Percentiles rank a stretch among this genome's conserved stretches.
Evolutionary conservation across 1,140 invertebrate species (phyloP).

Genomic region (Acarapis woodi): DNA sequence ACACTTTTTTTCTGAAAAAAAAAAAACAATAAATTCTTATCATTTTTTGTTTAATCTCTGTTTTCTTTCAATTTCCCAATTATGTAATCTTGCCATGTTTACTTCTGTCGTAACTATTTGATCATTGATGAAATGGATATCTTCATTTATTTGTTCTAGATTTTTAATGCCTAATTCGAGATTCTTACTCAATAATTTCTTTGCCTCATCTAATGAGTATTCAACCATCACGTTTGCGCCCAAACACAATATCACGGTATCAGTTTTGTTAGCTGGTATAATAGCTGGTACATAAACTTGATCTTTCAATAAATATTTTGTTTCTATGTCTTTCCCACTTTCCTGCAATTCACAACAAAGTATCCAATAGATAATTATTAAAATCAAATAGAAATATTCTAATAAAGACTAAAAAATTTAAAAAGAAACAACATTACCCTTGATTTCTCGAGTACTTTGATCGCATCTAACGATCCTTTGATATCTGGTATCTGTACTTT

Average conservation of each 20-base stretch:
- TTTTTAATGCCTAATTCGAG: slow-evolving; percentile 55
- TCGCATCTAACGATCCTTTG: slow-evolving; percentile 63
- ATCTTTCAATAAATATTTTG: slow-evolving; percentile 74
- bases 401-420: slow-evolving; percentile 1
- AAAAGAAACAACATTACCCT: slow-evolving; percentile 22
- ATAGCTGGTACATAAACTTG: slow-evolving; percentile 72
- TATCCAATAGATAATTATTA: not conserved
- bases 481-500: slow-evolving; percentile 75
- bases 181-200: slow-evolving; percentile 55
- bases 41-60: too few species aligned
- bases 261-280: slow-evolving; percentile 19
- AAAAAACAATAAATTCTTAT: too few species aligned
- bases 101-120: slow-evolving; percentile 95
- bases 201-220: slow-evolving; percentile 72
- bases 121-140: slow-evolving; percentile 70
- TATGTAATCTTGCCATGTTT: slow-evolving; percentile 75
- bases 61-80: too few species aligned
- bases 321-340: slow-evolving; percentile 31
- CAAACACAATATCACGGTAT: slow-evolving; percentile 1
- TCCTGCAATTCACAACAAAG: too few species aligned
- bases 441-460: slow-evolving; percentile 50
- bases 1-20: too few species aligned
- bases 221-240: slow-evolving; percentile 89
- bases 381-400: slow-evolving; percentile 2
- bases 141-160: slow-evolving; percentile 51